phyloP scores from a whole-genome alignment of 2,113 vertebrate species.

The Pygoscelis adeliae region DNA sequence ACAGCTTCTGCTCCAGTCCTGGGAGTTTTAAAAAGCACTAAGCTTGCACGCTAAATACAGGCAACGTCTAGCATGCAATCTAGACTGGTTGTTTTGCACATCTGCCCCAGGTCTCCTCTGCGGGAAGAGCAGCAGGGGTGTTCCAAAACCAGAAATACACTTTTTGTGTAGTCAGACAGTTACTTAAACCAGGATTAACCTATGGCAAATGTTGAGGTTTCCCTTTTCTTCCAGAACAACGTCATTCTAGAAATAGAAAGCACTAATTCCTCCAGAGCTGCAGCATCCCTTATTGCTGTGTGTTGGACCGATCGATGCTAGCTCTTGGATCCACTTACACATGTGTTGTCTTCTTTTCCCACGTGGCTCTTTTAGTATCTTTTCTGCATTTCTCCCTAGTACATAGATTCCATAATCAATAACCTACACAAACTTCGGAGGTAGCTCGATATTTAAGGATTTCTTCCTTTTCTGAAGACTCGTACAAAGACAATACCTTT shows the following conservation, averaged over 20 bases:
- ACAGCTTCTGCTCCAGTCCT: not conserved
- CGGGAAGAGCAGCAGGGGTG: not conserved
- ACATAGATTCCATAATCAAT: not conserved
- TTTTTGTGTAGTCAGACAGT: not conserved
- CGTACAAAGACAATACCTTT: not conserved
- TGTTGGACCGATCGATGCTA: not conserved
- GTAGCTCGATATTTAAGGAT: not conserved
- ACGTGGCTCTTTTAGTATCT: not conserved
- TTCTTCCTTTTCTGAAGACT: not conserved
- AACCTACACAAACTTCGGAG: not conserved
- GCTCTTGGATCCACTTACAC: not conserved
- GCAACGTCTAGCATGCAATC: not conserved
- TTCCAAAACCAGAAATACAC: not conserved
- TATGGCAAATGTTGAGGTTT: not conserved
- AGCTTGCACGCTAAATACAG: not conserved
- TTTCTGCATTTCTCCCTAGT: not conserved
- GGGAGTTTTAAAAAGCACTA: not conserved
- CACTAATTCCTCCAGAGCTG: not conserved
- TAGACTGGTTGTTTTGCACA: not conserved
- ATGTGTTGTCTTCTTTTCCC: not conserved
- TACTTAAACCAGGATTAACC: not conserved
- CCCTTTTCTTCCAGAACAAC: not conserved
- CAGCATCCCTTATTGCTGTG: not conserved
- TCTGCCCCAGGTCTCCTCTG: not conserved
- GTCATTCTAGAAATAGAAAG: rapidly evolving